Conservation (phyloP, 2,888 invertebrate genomes). For the Spisula subtruncata region DNA sequence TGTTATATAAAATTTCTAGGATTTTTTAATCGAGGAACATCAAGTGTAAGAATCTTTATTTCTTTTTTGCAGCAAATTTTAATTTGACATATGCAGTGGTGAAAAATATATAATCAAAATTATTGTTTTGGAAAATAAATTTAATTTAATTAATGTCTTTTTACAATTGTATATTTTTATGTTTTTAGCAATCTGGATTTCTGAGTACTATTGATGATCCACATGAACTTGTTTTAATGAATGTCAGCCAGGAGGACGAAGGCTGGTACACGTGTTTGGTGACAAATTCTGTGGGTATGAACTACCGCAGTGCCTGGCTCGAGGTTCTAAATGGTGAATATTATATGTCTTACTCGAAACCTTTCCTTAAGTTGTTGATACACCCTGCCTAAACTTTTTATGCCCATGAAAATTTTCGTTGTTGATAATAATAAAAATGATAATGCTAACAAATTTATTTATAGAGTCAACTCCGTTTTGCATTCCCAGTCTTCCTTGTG, state of each 20-base stretch:
- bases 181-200: constrained; percentile 81
- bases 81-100: background rate
- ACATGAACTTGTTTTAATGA: constrained; percentile 93
- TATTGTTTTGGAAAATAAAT: too few relatives aligned
- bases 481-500: too few relatives aligned
- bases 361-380: too few relatives aligned
- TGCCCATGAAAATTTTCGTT: too few relatives aligned
- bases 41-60: background rate
- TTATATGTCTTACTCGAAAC: background rate
- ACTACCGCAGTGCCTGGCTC: constrained; percentile 92
- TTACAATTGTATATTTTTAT: background rate
- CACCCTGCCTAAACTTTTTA: too few relatives aligned
- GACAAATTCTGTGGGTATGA: constrained; percentile 93
- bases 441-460: too few relatives aligned
- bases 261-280: constrained; percentile 99
- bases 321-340: constrained; percentile 89
- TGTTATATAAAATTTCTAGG: background rate
- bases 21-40: background rate
- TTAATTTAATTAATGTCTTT: background rate
- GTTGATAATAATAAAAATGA: too few relatives aligned
- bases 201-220: constrained; percentile 88
- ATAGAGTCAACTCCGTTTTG: too few relatives aligned
- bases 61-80: constrained; percentile 5
- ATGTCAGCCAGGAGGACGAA: constrained; percentile 95
- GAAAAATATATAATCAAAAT: too few relatives aligned